These are phyloP conservation scores for Ceratina calcarata DNA, from an alignment of 1,140 invertebrate genomes.

Conservation along the genomic window DNA sequence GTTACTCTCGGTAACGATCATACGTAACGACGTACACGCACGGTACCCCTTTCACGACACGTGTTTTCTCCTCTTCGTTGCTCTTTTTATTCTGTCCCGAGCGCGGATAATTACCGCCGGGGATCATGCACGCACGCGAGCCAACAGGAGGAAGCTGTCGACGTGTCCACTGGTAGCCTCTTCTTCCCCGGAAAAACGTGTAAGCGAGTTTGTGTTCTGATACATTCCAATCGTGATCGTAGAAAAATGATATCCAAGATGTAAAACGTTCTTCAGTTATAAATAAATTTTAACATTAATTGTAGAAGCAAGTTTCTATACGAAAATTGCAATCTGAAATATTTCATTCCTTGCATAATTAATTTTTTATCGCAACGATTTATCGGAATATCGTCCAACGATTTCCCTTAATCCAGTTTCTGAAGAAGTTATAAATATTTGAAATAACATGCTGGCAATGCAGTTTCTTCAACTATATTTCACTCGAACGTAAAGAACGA, in stretches of 20 bases:
- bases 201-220: background rate
- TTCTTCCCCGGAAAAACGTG: background rate
- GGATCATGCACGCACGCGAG: conserved; percentile 42
- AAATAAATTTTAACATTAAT: background rate
- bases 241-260: background rate
- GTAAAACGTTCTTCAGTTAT: background rate
- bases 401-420: background rate
- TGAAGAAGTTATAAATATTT: no score
- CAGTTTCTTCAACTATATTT: background rate
- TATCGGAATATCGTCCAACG: no score
- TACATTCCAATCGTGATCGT: conserved; percentile 2
- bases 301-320: no score
- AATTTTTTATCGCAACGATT: no score
- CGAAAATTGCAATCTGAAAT: no score
- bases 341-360: no score
- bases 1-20: conserved; percentile 51
- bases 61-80: conserved; percentile 27
- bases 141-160: conserved; percentile 23
- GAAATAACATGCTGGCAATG: no score
- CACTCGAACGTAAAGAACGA: background rate
- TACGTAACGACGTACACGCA: conserved; percentile 55
- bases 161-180: background rate
- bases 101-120: conserved; percentile 48
- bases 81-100: conserved; percentile 3
- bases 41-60: conserved; percentile 46